These are phyloP conservation scores for Sterrhoptilus dennistouni DNA, from an alignment of 2,113 vertebrate species.

Conservation along the genomic window DNA sequence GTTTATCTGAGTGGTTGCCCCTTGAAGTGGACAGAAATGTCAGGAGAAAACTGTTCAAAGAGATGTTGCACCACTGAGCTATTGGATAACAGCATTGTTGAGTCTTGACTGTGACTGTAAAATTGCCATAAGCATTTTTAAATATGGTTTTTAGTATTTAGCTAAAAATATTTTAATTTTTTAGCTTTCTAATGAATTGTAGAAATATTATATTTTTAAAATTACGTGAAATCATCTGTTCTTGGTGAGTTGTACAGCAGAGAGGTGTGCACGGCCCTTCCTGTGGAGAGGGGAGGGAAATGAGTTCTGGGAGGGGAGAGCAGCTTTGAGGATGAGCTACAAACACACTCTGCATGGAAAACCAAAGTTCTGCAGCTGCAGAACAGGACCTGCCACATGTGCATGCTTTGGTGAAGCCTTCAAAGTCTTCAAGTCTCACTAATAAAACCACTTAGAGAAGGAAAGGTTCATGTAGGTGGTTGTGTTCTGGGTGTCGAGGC, in stretches of 20 bases:
- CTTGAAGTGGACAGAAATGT: conserved; percentile 53
- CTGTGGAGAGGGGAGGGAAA: not conserved
- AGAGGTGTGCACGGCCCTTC: not conserved
- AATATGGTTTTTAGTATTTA: not conserved
- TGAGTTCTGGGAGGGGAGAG: not conserved
- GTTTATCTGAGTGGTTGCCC: conserved; percentile 39
- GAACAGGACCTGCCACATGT: not conserved
- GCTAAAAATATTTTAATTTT: not conserved
- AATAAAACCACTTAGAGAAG: not conserved
- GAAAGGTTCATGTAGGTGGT: not conserved
- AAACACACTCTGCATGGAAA: not conserved
- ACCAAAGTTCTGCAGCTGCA: not conserved
- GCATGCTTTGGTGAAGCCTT: not conserved
- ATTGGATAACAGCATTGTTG: not conserved
- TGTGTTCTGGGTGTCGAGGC: not conserved
- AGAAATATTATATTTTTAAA: not conserved
- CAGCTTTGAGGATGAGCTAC: not conserved
- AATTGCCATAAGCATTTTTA: not conserved
- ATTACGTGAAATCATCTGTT: not conserved
- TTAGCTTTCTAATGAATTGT: not conserved
- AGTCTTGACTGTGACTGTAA: not conserved
- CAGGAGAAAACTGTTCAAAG: conserved; percentile 33
- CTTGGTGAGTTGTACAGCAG: not conserved
- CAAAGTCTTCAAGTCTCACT: not conserved
- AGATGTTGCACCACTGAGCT: not conserved